Base-by-base conservation (phyloP, 2,113 vertebrate genomes). In the Bothrops jararaca region DNA sequence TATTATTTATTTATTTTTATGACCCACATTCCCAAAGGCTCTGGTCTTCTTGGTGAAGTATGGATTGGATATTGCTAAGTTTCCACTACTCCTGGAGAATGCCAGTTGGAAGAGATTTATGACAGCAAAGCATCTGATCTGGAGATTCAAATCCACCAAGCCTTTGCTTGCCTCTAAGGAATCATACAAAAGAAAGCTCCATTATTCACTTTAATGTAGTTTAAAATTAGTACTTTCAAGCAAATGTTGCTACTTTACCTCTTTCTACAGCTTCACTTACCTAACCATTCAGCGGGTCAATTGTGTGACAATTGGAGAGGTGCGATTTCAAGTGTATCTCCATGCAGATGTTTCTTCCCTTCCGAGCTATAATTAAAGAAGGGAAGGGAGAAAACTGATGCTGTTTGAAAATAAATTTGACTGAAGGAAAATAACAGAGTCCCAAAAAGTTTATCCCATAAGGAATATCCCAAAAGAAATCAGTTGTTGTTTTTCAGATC, bases 231-330 rank as follows among this genome's bases (percentile, higher is more conserved):
- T 42, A 45, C 45, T 42, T 85, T 39, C 6, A 4, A 42, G n/a
- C 52, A 6, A 56, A 3, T 50, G 64, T n/a, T 53, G 22, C 39
- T 45, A 56, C 48, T 85, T n/a, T 4, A 42, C 26, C 48, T 10
- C 34, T 24, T 64, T 86, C 45, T 86, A 22, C 64, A 80, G 2
- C 23, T 48, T 69, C 53, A 57, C 50, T 57, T 53, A 53, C 87
- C 87, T 48, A 53, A 53, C 2, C 11, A 1, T 57, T 60, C 56
- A 50, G 88, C n/a, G 64, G 74, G 57, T 90, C 34, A 86, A 9
- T 93, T 64, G 23, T 85, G 53, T 90, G 52, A 93, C 53, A 89
- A 93, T 52, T 90, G 74, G 80, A 93, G 92, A 69, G 92, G 92
- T 48, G 64, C 11, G 8, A 29, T 48, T 86, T 93, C 92, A 29